Base-by-base conservation (phyloP, 2,113 vertebrate genomes). In the Eublepharis macularius region DNA sequence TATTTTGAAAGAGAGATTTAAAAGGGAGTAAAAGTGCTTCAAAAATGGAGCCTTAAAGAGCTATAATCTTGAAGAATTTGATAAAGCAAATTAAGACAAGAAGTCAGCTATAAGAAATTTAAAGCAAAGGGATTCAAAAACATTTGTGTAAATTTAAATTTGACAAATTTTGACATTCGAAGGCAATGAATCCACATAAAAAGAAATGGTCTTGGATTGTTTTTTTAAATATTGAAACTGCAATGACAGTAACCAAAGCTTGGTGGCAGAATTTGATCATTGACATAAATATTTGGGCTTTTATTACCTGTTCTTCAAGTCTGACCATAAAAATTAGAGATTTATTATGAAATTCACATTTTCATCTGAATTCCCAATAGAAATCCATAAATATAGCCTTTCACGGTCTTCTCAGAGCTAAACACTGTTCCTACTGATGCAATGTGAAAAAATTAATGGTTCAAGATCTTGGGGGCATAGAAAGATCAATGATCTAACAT, bases 21-120 rank as follows among this genome's bases (percentile, higher is more conserved):
- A 94, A 83, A 83, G 90, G 92, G 0, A 0, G 91, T 91, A 90
- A 93, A 91, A 89, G 1, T 91, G 93, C 91, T 93, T 94, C 88
- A 80, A 93, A 90, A 93, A 88, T 82, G 91, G 84, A 91, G 90
- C 72, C 91, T 84, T 83, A 92, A 92, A 91, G 85, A 85, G 87
- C 91, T 88, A 45, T 89, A 82, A 90, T 80, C 81, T 54, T 91
- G 86, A 92, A 93, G 84, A 39, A 32, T 49, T 41, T 72, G 5
- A 16, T 57, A 82, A 51, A 72, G 47, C 47, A 49, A 66, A 69
- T 36, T 63, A 69, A 81, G 49, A 34, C 26, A 19, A 80, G 57
- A 6, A 68, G 19, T 32, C 34, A 66, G 1, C 9, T 45, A 12
- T 21, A 80, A 10, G 29, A 66, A 80, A 24, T 32, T 80, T 68